Evolutionary conservation across 2,888 invertebrate species (phyloP), one percentile per base, ranked within the genome.

Genomic region (Eupithecia exiguata): DNA sequence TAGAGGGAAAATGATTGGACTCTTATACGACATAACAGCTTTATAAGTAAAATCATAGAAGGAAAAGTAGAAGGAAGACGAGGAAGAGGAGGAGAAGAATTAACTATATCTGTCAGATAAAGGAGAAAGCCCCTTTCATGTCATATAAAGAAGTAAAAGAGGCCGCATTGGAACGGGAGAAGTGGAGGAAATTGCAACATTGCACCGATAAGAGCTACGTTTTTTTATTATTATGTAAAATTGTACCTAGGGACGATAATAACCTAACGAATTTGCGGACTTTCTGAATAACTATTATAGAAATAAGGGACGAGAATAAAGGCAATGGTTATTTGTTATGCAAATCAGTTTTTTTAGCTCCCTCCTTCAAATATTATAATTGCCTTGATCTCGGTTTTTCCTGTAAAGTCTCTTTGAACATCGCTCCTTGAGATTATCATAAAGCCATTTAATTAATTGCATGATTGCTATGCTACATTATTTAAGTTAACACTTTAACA

Each of bases 291-390:
- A 5, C 5, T 5, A 18, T n/a, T 46, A 58, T 58, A 5, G 12
- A 58, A 46, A 46, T 5, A 12, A 58, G 53, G 53, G 53, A 12
- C 21, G 21, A 58, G 53, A 58, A 58, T 12, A 80, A 81, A 82
- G 77, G 72, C 79, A 78, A 72, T 75, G 67, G 68, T 76, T 70
- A 69, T 80, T 85, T 86, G 81, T 82, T 71, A 84, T 84, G 83
- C 78, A 83, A 84, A 85, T 84, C 79, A 79, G 78, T 81, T 80
- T 77, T 80, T 81, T 82, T 0, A 81, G 81, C 77, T 77, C 77
- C 72, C 74, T 78, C 69, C 79, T 76, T 76, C 73, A 72, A 79
- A 83, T 77, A 81, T 81, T 82, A 79, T 80, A 79, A 82, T 81
- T 80, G 79, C 79, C 76, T 80, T 81, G 83, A 80, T 81, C 79